phyloP scores from a whole-genome alignment of 2,888 invertebrate genomes.

The Pachydiplax longipennis region DNA sequence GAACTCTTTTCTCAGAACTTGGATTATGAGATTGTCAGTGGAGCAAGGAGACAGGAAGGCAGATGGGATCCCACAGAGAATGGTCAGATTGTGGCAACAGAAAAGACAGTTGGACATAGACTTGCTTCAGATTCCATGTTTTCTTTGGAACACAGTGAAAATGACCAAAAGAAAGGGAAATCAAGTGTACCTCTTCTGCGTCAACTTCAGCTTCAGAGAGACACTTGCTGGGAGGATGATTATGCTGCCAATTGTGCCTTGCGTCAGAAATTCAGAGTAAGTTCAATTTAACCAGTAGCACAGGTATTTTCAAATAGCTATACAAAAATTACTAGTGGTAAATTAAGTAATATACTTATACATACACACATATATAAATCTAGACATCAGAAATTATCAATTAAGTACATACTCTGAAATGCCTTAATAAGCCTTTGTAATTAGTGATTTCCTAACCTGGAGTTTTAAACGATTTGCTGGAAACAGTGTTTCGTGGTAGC shows the following conservation, averaged over 20 bases:
- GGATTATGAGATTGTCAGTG: constrained; percentile 94
- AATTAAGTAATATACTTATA: too few relatives aligned
- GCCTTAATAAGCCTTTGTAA: too few relatives aligned
- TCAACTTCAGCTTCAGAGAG: constrained; percentile 78
- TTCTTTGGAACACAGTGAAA: constrained; percentile 89
- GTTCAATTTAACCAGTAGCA: constrained; percentile 51
- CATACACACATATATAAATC: too few relatives aligned
- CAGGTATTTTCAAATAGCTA: too few relatives aligned
- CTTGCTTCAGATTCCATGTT: constrained; percentile 98
- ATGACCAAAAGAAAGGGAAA: constrained; percentile 76
- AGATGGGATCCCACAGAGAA: constrained; percentile 98
- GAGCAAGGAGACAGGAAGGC: constrained; percentile 95
- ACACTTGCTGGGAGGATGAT: constrained; percentile 88
- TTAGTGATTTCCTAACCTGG: too few relatives aligned
- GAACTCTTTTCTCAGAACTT: constrained; percentile 76
- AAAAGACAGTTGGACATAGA: constrained; percentile 87
- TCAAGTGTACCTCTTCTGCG: constrained; percentile 76
- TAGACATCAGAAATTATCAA: too few relatives aligned
- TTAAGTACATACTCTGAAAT: too few relatives aligned
- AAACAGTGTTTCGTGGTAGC: too few relatives aligned
- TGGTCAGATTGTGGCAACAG: constrained; percentile 91
- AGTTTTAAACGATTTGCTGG: too few relatives aligned
- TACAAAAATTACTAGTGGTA: too few relatives aligned
- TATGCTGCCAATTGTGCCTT: constrained; percentile 89
- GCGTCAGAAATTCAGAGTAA: constrained; percentile 85